Evolutionary conservation across 2,797 vertebrate genomes (phyloP).

Genomic region (Fundulus diaphanus): DNA sequence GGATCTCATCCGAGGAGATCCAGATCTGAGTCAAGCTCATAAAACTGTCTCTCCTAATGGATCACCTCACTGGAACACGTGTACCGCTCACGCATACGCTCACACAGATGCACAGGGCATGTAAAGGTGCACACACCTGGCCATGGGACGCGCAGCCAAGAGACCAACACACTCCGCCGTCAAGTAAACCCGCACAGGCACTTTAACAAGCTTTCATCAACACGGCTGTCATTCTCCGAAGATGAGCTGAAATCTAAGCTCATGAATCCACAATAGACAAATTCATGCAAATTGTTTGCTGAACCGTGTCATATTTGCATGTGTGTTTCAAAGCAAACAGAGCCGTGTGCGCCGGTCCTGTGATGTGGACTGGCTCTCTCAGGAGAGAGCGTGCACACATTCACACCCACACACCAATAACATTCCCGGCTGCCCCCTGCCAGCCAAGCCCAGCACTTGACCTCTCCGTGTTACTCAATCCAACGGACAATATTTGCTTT

Average conservation of each 20-base stretch:
- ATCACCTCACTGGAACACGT: conserved; percentile 58
- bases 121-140: conserved; percentile 16
- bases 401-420: conserved; percentile 59
- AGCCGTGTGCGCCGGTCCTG: conserved; percentile 49
- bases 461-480: conserved; percentile 82
- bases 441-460: conserved; percentile 75
- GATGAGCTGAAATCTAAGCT: conserved; percentile 62
- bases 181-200: conserved; percentile 13
- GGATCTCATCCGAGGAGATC: conserved; percentile 75
- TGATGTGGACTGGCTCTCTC: conserved; percentile 78
- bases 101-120: conserved; percentile 27
- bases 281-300: conserved; percentile 75
- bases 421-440: conserved; percentile 58
- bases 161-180: conserved; percentile 8
- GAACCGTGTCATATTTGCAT: conserved; percentile 73
- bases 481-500: conserved; percentile 80
- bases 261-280: conserved; percentile 75
- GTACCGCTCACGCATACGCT: conserved; percentile 30
- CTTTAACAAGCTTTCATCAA: conserved; percentile 56
- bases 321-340: conserved; percentile 70
- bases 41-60: conserved; percentile 78
- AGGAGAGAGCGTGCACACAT: conserved; percentile 63
- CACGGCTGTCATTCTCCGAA: conserved; percentile 50
- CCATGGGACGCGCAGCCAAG: conserved; percentile 16
- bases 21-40: conserved; percentile 75